Percentiles rank a stretch among this genome's conserved stretches.
Evolutionary conservation across 2,113 vertebrate genomes (phyloP).

Genomic region (Psilopsiagon aymara): DNA sequence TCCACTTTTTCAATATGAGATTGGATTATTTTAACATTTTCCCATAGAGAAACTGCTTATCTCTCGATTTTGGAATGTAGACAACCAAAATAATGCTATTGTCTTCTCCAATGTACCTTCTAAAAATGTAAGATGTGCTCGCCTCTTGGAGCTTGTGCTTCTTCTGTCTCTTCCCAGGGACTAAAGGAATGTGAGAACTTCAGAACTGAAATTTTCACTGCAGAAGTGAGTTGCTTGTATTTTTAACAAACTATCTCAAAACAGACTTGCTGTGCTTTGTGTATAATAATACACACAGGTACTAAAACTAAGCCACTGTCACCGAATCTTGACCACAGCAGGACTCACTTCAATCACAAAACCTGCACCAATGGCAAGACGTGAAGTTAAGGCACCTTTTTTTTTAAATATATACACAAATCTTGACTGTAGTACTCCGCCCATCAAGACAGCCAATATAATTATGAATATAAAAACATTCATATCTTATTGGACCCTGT

Average conservation of each 20-base stretch:
- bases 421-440: not conserved
- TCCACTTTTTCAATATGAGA: not conserved
- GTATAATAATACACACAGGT: not conserved
- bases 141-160: not conserved
- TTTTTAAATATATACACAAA: not conserved
- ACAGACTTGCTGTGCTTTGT: not conserved
- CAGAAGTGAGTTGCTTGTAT: not conserved
- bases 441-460: not conserved
- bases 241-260: not conserved
- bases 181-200: not conserved
- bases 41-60: not conserved
- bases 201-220: not conserved
- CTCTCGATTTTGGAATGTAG: not conserved
- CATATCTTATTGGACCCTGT: not conserved
- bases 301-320: not conserved
- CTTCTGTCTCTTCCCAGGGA: not conserved
- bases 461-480: fast-evolving
- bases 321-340: not conserved
- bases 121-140: not conserved
- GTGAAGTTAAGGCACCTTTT: not conserved
- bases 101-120: not conserved
- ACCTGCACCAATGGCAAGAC: not conserved
- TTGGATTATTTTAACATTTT: not conserved
- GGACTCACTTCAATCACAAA: not conserved
- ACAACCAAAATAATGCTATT: not conserved